phyloP scores from a whole-genome alignment of 2,797 vertebrate species.

The Sus cebifrons region DNA sequence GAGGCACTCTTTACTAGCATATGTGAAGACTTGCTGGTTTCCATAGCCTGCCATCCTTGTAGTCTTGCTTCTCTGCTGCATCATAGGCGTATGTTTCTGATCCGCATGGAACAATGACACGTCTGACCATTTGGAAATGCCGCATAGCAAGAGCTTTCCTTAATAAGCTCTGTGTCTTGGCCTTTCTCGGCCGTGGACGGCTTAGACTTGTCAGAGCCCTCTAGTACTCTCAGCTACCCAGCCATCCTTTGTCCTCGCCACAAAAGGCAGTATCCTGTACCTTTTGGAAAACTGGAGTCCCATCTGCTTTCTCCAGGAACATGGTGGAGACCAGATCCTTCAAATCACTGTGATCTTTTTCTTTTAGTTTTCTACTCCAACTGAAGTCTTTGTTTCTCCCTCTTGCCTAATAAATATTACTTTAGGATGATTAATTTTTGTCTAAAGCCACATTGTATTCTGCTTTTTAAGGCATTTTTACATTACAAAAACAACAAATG shows the following conservation, averaged over 20 bases:
- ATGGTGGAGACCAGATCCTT: neutral
- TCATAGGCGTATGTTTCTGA: neutral
- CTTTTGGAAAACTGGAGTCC: neutral
- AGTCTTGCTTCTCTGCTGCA: neutral
- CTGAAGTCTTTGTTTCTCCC: neutral
- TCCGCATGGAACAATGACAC: neutral
- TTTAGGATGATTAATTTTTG: constrained; percentile 30
- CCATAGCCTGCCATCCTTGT: constrained; percentile 90
- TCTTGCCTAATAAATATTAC: constrained; percentile 33
- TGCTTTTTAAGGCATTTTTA: neutral
- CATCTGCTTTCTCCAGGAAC: neutral
- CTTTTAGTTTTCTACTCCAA: constrained; percentile 51
- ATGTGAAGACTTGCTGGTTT: constrained; percentile 92
- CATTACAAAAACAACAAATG: neutral
- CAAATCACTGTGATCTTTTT: neutral
- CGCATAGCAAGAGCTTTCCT: neutral
- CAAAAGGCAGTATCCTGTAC: neutral
- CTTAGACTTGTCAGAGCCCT: constrained; percentile 8
- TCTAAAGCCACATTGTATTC: neutral
- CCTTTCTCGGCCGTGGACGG: neutral
- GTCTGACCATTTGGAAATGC: neutral
- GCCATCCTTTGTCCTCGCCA: neutral
- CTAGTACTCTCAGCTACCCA: neutral
- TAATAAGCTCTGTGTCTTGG: constrained; percentile 8
- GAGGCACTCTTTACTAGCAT: constrained; percentile 88